Evolutionary conservation across 2,888 invertebrate genomes (phyloP).

Genomic region (Toxonevra muliebris): DNA sequence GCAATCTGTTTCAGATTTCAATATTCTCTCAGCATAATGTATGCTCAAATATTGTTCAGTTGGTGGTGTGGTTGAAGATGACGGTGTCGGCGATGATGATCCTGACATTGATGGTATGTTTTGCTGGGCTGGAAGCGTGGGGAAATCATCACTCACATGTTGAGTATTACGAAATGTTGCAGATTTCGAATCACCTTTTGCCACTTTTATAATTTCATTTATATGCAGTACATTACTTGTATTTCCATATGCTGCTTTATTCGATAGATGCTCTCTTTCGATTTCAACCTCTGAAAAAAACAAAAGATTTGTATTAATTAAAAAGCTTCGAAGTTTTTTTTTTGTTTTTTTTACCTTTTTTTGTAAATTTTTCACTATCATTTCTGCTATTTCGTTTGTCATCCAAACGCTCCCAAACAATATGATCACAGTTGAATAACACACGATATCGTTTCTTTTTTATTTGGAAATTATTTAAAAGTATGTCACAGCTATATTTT

Average conservation of each 20-base stretch:
- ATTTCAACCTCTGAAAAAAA: constrained; percentile 32
- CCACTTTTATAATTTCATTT: constrained; percentile 52
- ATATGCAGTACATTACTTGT: constrained; percentile 49
- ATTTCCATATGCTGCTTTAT: constrained; percentile 41
- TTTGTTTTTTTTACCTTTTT: constrained; percentile 52
- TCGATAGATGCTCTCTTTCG: constrained; percentile 37
- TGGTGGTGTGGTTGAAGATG: constrained; percentile 39
- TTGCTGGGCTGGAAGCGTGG: constrained; percentile 1
- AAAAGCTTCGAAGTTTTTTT: not conserved
- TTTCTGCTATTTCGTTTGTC: constrained; percentile 61
- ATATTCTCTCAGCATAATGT: constrained; percentile 69
- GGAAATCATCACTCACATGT: not conserved
- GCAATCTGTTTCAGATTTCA: constrained; percentile 66
- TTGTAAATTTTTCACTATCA: constrained; percentile 47
- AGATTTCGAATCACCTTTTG: constrained; percentile 53
- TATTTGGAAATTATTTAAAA: constrained; percentile 70
- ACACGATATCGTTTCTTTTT: constrained; percentile 72
- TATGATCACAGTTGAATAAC: constrained; percentile 70
- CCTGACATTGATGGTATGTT: constrained; percentile 19
- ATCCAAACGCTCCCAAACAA: constrained; percentile 71
- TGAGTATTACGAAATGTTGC: constrained; percentile 35
- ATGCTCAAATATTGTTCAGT: constrained; percentile 67
- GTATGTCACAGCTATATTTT: constrained; percentile 48
- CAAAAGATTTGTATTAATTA: not conserved
- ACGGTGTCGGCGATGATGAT: constrained; percentile 1